phyloP scores from a whole-genome alignment of 2,113 vertebrate genomes.

The Ursus arctos region DNA sequence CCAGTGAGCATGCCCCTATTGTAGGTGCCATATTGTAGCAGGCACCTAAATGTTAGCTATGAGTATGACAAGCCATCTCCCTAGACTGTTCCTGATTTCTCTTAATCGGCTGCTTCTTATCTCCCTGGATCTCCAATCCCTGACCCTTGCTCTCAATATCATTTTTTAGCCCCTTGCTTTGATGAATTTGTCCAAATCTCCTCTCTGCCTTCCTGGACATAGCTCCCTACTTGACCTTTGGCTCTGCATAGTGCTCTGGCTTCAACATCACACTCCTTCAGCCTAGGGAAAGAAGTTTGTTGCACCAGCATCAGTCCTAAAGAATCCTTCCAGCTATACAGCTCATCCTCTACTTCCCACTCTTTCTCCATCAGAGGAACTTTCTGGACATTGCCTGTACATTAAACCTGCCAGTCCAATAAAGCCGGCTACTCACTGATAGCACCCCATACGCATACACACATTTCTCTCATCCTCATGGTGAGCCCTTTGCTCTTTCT shows the following conservation, averaged over 20 bases:
- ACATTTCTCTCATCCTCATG: background rate
- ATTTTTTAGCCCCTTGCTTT: background rate
- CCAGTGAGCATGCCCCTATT: background rate
- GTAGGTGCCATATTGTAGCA: background rate
- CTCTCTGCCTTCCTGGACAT: background rate
- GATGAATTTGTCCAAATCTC: conserved; percentile 7
- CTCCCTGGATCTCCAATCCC: background rate
- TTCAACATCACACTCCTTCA: background rate
- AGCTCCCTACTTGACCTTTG: background rate
- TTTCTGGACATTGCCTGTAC: background rate
- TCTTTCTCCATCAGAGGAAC: background rate
- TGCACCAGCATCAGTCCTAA: background rate
- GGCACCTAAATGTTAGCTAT: background rate
- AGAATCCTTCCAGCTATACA: background rate
- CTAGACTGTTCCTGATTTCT: conserved; percentile 9
- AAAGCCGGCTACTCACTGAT: background rate
- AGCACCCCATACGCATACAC: background rate
- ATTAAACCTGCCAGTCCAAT: conserved; percentile 13
- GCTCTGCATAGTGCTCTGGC: background rate
- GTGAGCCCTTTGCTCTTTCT: conserved; percentile 11
- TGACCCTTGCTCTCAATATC: background rate
- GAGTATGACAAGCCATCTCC: background rate
- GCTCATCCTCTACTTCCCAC: background rate
- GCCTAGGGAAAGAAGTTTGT: background rate
- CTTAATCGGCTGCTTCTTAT: background rate